A percentile compares a stretch with the other conserved stretches of the same genome.
Evolutionary conservation across 35 echinoderm and acorn worm species (phyloP).

Genomic region (Strongylocentrotus purpuratus): DNA sequence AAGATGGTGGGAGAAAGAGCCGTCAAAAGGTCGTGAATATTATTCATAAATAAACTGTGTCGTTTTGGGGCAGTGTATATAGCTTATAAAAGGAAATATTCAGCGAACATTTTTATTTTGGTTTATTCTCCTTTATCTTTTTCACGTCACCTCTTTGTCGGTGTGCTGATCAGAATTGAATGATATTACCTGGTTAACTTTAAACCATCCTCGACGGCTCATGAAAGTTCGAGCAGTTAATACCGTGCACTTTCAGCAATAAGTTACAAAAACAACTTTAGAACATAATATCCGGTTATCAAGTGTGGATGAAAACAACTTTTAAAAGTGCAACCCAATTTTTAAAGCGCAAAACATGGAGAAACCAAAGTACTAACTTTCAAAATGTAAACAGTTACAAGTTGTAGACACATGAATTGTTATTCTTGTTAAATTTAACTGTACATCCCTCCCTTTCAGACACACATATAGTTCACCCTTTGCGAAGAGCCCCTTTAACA

Average conservation of each 20-base stretch:
- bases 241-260: neutral
- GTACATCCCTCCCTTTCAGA: too few species aligned
- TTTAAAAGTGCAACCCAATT: neutral
- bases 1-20: neutral
- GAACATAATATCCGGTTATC: neutral
- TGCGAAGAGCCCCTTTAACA: too few species aligned
- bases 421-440: too few species aligned
- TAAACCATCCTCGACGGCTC: neutral
- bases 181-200: neutral
- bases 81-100: neutral
- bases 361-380: too few species aligned
- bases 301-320: neutral
- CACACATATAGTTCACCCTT: too few species aligned
- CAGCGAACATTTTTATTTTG: neutral
- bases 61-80: neutral
- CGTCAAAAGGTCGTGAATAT: neutral
- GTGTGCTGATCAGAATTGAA: neutral
- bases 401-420: too few species aligned
- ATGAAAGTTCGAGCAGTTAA: neutral
- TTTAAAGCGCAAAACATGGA: too few species aligned
- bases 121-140: neutral
- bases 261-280: neutral
- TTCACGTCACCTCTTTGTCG: neutral
- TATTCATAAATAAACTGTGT: neutral
- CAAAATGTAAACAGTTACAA: too few species aligned